Base-by-base conservation (phyloP, 2,888 invertebrate species). In the Xestia ashworthii region DNA sequence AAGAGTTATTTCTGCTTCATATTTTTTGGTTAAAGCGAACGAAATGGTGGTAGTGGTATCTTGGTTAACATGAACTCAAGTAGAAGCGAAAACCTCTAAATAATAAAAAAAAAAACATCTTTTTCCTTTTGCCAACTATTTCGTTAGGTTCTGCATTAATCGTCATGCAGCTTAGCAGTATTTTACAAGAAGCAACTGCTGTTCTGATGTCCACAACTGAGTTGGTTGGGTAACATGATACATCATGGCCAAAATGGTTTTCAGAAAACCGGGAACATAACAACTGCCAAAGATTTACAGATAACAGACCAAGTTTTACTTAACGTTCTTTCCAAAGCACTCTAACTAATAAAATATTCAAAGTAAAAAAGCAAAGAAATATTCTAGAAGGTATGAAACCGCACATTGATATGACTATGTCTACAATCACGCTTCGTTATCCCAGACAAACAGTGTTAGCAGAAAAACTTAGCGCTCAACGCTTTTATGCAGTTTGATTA, bases 361-460 rank as follows among this genome's bases (percentile, higher is more conserved):
- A 64, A 76, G 22, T 14, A 16, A 9, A 8, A 32, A 38, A 41
- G 11, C 8, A 41, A 25, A 60, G 65, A 46, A 38, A 65, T 53
- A 16, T 48, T 65, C 5, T 14, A 46, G 22, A 60, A 67, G n/a
- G 76, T 41, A 48, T 76, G 53, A 62, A 66, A 71, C 62, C 64
- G 50, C n/a, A 72, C 62, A 76, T 62, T 48, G 65, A n/a, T 50
- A 22, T 22, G 19, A 50, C 19, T 60, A 85, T 38, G 53, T 65
- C 76, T 74, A 73, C 75, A 68, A 69, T 58, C 65, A 79, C 84
- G 85, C 87, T 91, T 92, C 91, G 91, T 92, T 92, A 90, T 81
- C 78, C 87, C 87, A 85, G 87, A 88, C 89, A 87, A 83, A 89
- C 80, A 83, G 75, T 76, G 86, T 84, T 85, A 82, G 86, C 80